Evolutionary conservation across 2,113 vertebrate species (phyloP).

Genomic region (Loxodonta africana): DNA sequence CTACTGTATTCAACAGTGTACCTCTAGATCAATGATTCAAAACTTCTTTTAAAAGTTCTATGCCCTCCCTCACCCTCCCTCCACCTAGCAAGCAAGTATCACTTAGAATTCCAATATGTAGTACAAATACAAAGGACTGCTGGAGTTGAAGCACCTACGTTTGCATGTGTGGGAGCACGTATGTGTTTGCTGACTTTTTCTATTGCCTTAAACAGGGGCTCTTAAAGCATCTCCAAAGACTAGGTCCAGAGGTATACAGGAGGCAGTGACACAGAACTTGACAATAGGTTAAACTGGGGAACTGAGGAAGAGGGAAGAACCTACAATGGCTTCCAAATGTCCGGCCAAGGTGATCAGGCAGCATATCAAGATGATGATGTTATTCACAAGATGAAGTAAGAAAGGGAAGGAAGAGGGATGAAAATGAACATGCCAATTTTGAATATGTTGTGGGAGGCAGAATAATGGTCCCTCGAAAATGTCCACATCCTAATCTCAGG

Average conservation of each 20-base stretch:
- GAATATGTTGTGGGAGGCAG: neutral
- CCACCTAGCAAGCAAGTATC: neutral
- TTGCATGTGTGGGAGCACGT: neutral
- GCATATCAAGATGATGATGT: neutral
- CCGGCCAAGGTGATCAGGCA: neutral
- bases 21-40: neutral
- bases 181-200: neutral
- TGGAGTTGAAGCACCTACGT: neutral
- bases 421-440: neutral
- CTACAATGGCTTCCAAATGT: neutral
- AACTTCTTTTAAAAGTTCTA: neutral
- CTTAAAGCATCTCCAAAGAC: neutral
- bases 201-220: neutral
- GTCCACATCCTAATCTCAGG: too few relatives aligned
- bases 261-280: neutral
- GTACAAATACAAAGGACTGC: neutral
- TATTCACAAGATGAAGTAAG: neutral
- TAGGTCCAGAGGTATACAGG: neutral
- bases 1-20: too few relatives aligned
- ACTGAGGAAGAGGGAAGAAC: neutral
- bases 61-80: neutral
- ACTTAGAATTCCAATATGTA: neutral
- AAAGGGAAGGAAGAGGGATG: neutral
- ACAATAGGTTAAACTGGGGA: neutral
- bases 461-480: neutral